Evolutionary conservation across 2,888 invertebrate genomes (phyloP).

Genomic region (Agrotis exclamationis): DNA sequence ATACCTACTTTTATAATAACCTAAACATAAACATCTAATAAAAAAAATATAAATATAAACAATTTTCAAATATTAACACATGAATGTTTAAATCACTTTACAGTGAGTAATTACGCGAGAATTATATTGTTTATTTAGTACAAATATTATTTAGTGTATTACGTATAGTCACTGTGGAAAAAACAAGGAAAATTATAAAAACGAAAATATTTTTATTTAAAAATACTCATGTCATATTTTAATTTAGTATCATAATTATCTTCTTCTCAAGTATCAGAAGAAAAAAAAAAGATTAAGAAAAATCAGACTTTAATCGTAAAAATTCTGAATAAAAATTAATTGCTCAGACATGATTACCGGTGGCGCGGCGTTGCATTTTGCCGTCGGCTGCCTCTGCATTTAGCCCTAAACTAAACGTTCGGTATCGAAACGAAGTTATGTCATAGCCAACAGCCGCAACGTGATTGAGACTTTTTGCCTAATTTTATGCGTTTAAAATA

Average conservation of each 20-base stretch:
- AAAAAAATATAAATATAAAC: too few relatives aligned
- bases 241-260: too few relatives aligned
- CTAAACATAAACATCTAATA: too few relatives aligned
- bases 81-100: too few relatives aligned
- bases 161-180: neutral
- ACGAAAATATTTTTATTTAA: too few relatives aligned
- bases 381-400: constrained; percentile 2
- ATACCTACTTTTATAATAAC: too few relatives aligned
- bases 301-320: neutral
- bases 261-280: neutral
- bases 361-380: neutral
- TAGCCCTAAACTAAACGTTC: constrained; percentile 21
- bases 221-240: too few relatives aligned
- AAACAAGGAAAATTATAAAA: neutral
- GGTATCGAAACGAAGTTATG: constrained; percentile 4
- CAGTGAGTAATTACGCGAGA: too few relatives aligned
- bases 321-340: neutral
- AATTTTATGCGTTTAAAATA: neutral
- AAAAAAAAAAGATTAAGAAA: neutral
- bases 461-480: neutral
- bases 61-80: too few relatives aligned
- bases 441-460: neutral
- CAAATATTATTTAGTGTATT: too few relatives aligned
- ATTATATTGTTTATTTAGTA: too few relatives aligned
- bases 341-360: constrained; percentile 1